phyloP scores from a whole-genome alignment of 2,113 vertebrate genomes.

The Aegithalos caudatus region DNA sequence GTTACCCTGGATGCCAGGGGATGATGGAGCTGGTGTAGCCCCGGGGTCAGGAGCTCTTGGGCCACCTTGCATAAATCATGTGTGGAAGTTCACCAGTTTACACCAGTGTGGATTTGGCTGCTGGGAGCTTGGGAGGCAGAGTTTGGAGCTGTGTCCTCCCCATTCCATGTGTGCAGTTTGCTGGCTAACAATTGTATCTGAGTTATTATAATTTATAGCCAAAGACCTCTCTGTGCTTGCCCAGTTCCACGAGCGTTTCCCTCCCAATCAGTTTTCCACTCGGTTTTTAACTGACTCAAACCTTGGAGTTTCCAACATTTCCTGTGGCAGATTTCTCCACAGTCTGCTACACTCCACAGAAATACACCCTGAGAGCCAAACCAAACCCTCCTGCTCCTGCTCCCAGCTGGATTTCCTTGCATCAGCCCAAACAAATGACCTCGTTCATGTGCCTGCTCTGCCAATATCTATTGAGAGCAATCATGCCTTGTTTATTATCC shows the following conservation, averaged over 20 bases:
- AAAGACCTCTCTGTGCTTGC: fast-evolving
- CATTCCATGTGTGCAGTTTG: fast-evolving
- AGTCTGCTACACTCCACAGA: background rate
- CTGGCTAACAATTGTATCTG: background rate
- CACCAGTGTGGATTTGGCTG: background rate
- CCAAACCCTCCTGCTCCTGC: background rate
- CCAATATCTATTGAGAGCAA: background rate
- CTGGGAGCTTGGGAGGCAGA: background rate
- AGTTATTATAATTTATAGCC: background rate
- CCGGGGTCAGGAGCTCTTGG: background rate
- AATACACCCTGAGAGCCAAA: background rate
- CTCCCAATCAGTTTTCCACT: background rate
- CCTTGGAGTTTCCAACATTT: background rate
- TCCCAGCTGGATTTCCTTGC: background rate
- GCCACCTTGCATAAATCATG: background rate
- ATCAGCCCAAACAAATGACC: background rate
- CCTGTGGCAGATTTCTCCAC: background rate
- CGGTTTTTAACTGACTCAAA: background rate
- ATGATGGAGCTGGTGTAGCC: background rate
- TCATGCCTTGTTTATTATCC: background rate
- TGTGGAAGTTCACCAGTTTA: background rate
- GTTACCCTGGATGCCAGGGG: background rate
- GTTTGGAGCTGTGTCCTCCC: background rate
- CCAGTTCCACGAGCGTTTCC: fast-evolving
- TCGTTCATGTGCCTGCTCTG: background rate